Evolutionary conservation across 2,888 invertebrate species (phyloP), one percentile per base, ranked within the genome.

Genomic region (Callyntrura sp.): DNA sequence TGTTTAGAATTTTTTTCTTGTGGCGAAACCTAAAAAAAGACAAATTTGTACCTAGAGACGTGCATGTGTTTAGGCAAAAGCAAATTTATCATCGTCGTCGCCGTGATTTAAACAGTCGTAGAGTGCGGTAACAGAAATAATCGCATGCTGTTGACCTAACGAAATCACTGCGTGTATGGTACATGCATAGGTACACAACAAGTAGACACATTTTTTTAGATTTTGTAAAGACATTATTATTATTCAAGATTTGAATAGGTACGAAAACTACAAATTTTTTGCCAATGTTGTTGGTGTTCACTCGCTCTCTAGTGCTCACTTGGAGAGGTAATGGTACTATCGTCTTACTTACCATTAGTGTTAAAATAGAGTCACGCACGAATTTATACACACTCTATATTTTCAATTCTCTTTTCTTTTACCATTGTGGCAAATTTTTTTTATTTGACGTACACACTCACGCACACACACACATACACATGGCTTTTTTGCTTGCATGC

Each of bases 311-410:
- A 51, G 51, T 8, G 2, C 9, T 6, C n/a, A 35, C 14, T 51
- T 51, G 51, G 51, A 35, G 35, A 35, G 55, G 55, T 55, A 28
- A 55, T 78, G 28, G n/a, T 55, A 78, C 28, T 55, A 28, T 78
- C 55, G 12, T 76, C 57, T 14, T 45, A 45, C 76, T 78, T 78
- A 57, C 51, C 45, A 45, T 73, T 73, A 12, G 70, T 57, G 28
- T 76, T 8, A 62, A 60, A 65, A 48, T 62, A 25, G 70, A 70
- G 57, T 70, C 84, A 84, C 84, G 68, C 70, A 84, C 78, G 78
- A 78, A 73, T 55, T 78, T 78, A 78, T 78, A 55, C 55, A 76
- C 76, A 73, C 70, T 73, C 45, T 73, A n/a, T 20, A 45, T 45
- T 73, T 73, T 20, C 51, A 55, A 55, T 55, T 78, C 55, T 25